Conservation (phyloP, 2,113 vertebrate species). For the Laticauda laticaudata region DNA sequence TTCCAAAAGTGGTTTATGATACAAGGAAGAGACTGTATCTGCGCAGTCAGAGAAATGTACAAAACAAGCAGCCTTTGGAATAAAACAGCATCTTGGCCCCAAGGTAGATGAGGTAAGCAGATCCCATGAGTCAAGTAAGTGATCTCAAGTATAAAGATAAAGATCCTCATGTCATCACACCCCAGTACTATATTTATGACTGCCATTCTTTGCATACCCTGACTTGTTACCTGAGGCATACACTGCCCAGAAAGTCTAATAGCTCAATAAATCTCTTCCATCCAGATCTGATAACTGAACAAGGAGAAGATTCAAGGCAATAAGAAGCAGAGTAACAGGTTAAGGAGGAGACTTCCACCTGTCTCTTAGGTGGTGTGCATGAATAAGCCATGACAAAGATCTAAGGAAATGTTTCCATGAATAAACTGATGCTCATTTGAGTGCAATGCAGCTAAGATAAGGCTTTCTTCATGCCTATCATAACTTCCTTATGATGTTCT, state of each 20-base stretch:
- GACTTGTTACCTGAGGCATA: constrained; percentile 17
- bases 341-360: background rate
- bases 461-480: background rate
- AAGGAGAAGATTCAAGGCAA: background rate
- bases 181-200: constrained; percentile 19
- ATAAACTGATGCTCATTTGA: background rate
- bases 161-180: constrained; percentile 8
- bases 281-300: constrained; percentile 13
- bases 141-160: constrained; percentile 21
- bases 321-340: background rate
- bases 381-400: background rate
- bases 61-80: background rate
- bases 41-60: background rate
- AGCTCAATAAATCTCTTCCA: constrained; percentile 16
- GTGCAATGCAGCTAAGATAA: background rate
- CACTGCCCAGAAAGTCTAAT: constrained; percentile 10
- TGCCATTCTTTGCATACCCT: background rate
- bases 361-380: background rate
- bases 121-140: background rate
- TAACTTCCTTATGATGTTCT: background rate
- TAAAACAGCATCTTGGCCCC: background rate
- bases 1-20: background rate
- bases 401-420: background rate
- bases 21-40: background rate
- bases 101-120: background rate